phyloP scores from a whole-genome alignment of 2,888 invertebrate genomes.

The Heliconius hortense region DNA sequence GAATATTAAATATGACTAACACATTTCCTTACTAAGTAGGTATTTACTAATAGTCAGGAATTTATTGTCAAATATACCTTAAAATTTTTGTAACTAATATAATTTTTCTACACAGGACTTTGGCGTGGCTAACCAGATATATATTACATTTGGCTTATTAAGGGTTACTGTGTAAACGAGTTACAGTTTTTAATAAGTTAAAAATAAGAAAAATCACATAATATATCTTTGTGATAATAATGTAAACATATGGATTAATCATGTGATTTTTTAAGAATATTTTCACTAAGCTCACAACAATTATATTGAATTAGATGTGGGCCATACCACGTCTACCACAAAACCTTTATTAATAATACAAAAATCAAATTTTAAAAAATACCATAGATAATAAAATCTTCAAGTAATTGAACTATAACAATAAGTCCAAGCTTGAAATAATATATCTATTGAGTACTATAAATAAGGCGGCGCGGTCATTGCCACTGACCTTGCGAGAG shows the following conservation, averaged over 20 bases:
- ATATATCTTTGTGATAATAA: too few species aligned
- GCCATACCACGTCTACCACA: not conserved
- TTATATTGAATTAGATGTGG: too few species aligned
- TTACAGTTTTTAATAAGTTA: too few species aligned
- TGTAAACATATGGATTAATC: not conserved
- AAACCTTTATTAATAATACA: not conserved
- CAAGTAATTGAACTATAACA: conserved; percentile 13
- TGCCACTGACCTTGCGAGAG: conserved; percentile 53
- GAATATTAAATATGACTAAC: conserved; percentile 18
- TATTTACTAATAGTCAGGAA: not conserved
- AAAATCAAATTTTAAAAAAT: not conserved
- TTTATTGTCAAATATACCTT: not conserved
- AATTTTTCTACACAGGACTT: not conserved
- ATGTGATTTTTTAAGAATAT: not conserved
- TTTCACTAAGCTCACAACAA: too few species aligned
- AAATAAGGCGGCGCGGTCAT: conserved; percentile 46
- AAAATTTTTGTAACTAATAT: not conserved
- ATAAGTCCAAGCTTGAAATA: conserved; percentile 25
- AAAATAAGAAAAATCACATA: too few species aligned
- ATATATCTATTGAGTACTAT: conserved; percentile 29
- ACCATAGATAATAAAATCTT: not conserved
- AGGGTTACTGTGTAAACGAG: not conserved
- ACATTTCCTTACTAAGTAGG: not conserved
- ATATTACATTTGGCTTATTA: not conserved
- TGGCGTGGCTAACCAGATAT: not conserved